Base-by-base conservation (phyloP, 2,888 invertebrate genomes). In the Campoplex capitator region DNA sequence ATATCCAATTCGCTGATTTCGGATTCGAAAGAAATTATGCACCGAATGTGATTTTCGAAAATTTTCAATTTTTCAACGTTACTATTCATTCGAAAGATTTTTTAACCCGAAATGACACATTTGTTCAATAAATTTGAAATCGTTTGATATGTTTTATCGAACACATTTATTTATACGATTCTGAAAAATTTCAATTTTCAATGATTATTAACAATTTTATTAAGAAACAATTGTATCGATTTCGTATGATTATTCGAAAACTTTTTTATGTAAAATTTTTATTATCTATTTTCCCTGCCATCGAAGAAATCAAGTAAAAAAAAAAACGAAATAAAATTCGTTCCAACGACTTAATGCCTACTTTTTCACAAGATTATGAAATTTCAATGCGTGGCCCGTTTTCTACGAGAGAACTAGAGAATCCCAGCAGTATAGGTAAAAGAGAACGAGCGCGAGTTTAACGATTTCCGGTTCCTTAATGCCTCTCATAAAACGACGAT, bases 401-500 rank as follows among this genome's bases (percentile, higher is more conserved):
- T 42, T 13, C 42, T 42, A 56, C n/a, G 45, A 85, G 38, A 38
- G 38, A 54, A 51, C 38, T 23, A 74, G 86, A 79, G 87, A 78
- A 88, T 75, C 28, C 67, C 58, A 82, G 85, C 85, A 75, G 86
- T 90, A 16, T 71, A 89, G 80, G 75, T 65, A 71, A n/a, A 76
- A 80, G 75, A 83, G 70, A 83, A 83, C 84, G 83, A 80, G 65
- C 84, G 70, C 85, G 88, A 86, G 87, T 90, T 90, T 89, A 90
- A 90, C 91, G 89, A 88, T 87, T 87, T 88, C 87, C 83, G 81
- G 87, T 89, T 89, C 83, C 90, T 93, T 88, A 93, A 93, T 92
- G 90, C 89, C 91, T 83, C 90, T 90, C 92, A 88, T 93, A 93
- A 93, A 93, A 92, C 88, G 89, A 70, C 91, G 92, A 93, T 93